Evolutionary conservation across 2,888 invertebrate genomes (phyloP), one percentile per base, ranked within the genome.

Genomic region (Omphaloscelis lunosa): DNA sequence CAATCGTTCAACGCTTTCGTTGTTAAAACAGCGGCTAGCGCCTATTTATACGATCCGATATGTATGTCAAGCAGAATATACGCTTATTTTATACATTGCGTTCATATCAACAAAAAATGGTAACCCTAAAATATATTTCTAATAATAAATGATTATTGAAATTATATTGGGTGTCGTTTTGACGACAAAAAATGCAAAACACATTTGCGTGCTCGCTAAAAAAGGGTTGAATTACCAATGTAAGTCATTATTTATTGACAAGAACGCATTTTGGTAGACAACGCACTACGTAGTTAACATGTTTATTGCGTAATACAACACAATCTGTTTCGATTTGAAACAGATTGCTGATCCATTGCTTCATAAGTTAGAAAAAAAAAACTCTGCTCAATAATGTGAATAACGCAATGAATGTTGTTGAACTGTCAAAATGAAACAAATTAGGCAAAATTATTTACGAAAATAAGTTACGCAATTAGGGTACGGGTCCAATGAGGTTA

Each of bases 51-150:
- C 53, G 41, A 74, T 76, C 71, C 69, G 84, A 85, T 88, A 86
- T 86, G 86, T 88, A 83, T 82, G 34, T 80, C 23, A 84, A 84
- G 79, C 79, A 72, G 72, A 70, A 74, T 61, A 70, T 61, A 75
- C 39, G 62, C 74, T 74, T 56, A 72, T n/a, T 65, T 66, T 29
- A 58, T 9, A 72, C 20, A 58, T 48, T 56, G 65, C 73, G 69
- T 79, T 77, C 75, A 61, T 48, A 27, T 72, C 79, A 80, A 62
- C 67, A 79, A 84, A 79, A 45, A 39, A 51, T 39, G 9, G 15
- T 59, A 2, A 45, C 1, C 3, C 1, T 59, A 23, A 29, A 62
- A 39, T 27, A 17, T 39, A 15, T 53, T 53, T 58, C 6, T 27
- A 27, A 39, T n/a, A n/a, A 73, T 51, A 58, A 77, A 78, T 77